phyloP scores from a whole-genome alignment of 2,797 vertebrate species.

The Sarcophilus harrisii region DNA sequence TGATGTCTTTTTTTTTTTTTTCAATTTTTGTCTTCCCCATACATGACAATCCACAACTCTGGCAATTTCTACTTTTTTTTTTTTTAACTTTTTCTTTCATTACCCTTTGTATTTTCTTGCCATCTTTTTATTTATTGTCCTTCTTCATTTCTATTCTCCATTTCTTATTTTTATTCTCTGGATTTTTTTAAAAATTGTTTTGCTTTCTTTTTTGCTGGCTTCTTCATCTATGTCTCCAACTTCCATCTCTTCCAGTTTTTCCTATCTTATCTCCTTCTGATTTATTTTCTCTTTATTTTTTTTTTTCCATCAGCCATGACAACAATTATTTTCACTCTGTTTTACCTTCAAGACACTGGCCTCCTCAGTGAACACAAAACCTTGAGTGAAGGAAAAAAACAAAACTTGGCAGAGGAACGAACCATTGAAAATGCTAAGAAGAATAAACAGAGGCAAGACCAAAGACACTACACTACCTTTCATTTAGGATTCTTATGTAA shows the following conservation, averaged over 20 bases:
- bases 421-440: slow-evolving; percentile 31
- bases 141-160: background rate
- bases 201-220: background rate
- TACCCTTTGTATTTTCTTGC: slow-evolving; percentile 6
- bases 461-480: slow-evolving; percentile 9
- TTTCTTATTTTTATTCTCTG: background rate
- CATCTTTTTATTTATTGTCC: background rate
- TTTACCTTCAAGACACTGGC: slow-evolving; percentile 1
- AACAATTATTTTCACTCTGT: background rate
- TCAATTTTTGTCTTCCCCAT: slow-evolving; percentile 15
- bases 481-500: slow-evolving; percentile 15
- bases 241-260: background rate
- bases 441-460: slow-evolving; percentile 40
- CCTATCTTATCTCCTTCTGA: background rate
- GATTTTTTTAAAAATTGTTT: background rate
- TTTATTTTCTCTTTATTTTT: background rate
- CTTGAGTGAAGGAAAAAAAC: slow-evolving; percentile 27
- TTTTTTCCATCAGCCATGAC: background rate
- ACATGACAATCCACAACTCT: slow-evolving; percentile 19
- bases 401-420: slow-evolving; percentile 19
- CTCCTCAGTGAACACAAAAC: slow-evolving; percentile 13
- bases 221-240: background rate
- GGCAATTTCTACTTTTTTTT: slow-evolving; percentile 23
- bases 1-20: slow-evolving; percentile 37
- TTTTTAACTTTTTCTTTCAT: slow-evolving; percentile 32